Conservation (phyloP, 1,140 invertebrate species). For the Heliothis virescens region DNA sequence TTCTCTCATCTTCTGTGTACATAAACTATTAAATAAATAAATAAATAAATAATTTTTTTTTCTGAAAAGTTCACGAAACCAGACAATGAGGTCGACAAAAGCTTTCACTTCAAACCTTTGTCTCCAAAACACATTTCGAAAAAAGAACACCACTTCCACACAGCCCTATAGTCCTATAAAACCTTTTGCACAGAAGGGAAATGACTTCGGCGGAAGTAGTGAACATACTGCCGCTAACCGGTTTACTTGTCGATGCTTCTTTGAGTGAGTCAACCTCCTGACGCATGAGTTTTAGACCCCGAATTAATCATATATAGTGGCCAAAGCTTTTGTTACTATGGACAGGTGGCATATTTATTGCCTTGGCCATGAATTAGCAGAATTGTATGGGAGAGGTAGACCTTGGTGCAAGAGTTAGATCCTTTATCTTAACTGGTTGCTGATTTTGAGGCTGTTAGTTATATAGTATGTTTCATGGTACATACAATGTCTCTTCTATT, state of each 20-base stretch:
- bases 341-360: neutral
- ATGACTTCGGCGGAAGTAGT: conserved; percentile 25
- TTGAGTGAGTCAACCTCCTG: conserved; percentile 35
- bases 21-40: too few relatives aligned
- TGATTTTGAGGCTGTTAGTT: too few relatives aligned
- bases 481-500: too few relatives aligned
- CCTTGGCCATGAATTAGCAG: conserved; percentile 11
- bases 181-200: neutral
- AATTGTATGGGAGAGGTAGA: neutral
- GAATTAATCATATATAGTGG: conserved; percentile 2
- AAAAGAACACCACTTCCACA: neutral
- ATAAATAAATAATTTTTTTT: too few relatives aligned
- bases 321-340: neutral
- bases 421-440: too few relatives aligned
- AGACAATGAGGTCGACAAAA: too few relatives aligned
- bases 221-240: conserved; percentile 10
- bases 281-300: conserved; percentile 13
- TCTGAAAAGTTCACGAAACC: too few relatives aligned
- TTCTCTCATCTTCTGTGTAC: too few relatives aligned
- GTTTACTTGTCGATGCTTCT: conserved; percentile 7
- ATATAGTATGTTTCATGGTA: too few relatives aligned
- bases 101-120: too few relatives aligned
- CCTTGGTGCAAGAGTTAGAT: neutral
- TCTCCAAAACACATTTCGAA: too few relatives aligned
- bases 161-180: neutral